Conservation (phyloP, 2,113 vertebrate species). For the Urocynchramus pylzowi region DNA sequence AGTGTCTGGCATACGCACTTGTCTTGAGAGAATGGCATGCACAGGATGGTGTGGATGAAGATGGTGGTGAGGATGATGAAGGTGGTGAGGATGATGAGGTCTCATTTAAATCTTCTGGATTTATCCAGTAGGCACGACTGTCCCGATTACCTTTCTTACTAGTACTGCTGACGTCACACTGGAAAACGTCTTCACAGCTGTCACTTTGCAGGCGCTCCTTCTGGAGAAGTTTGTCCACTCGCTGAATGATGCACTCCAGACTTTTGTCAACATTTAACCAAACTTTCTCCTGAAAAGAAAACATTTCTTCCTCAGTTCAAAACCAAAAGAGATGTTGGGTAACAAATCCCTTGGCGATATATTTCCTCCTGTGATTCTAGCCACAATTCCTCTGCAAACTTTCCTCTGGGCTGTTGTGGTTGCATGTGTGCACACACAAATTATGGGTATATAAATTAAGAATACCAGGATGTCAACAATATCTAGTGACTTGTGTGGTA, state of each 20-base stretch:
- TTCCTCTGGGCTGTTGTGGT: background rate
- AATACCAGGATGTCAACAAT: background rate
- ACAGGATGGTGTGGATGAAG: slow-evolving; percentile 70
- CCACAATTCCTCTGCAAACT: background rate
- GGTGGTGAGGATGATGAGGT: slow-evolving; percentile 66
- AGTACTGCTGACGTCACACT: slow-evolving; percentile 71
- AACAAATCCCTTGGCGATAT: background rate
- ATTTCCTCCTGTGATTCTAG: background rate
- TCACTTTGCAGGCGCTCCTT: slow-evolving; percentile 83
- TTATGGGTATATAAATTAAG: background rate
- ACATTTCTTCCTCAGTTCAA: background rate
- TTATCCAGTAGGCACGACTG: slow-evolving; percentile 92
- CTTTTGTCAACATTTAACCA: slow-evolving; percentile 98
- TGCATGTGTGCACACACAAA: background rate
- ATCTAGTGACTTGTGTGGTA: background rate
- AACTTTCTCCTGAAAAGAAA: slow-evolving; percentile 87
- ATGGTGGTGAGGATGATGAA: slow-evolving; percentile 62
- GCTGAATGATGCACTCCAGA: slow-evolving; percentile 95
- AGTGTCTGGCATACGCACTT: slow-evolving; percentile 78
- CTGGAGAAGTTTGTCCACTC: slow-evolving; percentile 95
- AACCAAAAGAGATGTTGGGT: background rate
- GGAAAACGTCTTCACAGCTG: slow-evolving; percentile 82
- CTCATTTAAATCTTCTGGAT: slow-evolving; percentile 76
- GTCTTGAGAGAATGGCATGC: slow-evolving; percentile 79
- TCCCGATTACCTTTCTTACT: slow-evolving; percentile 91